phyloP scores from a whole-genome alignment of 2,113 vertebrate genomes.

The Myodes glareolus region DNA sequence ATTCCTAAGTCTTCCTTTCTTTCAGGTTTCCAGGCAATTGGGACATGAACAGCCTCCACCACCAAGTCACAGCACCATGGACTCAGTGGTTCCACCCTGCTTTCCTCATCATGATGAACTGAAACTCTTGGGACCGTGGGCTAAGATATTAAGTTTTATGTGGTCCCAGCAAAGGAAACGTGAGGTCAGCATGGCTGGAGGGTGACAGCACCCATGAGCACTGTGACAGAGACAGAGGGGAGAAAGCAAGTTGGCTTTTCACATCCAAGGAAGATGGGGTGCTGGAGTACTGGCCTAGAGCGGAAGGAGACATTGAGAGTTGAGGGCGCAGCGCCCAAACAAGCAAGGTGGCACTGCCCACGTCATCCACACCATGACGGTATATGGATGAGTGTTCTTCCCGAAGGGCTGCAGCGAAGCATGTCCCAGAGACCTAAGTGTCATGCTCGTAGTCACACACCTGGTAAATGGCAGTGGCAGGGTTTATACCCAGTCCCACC shows the following conservation, averaged over 20 bases:
- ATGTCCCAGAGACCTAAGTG: neutral
- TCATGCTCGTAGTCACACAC: neutral
- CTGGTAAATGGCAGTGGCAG: neutral
- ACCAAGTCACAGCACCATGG: neutral
- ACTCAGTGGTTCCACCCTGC: neutral
- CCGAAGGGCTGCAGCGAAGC: rapidly evolving
- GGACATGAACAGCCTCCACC: too few relatives aligned
- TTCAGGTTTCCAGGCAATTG: too few relatives aligned
- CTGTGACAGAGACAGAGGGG: neutral
- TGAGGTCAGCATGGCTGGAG: neutral
- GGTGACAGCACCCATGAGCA: rapidly evolving
- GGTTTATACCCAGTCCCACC: neutral
- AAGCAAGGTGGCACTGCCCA: rapidly evolving
- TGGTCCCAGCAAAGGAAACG: neutral
- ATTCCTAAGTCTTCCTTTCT: neutral
- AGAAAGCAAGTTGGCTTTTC: neutral
- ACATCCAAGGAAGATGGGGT: neutral
- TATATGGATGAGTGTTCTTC: neutral
- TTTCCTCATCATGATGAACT: neutral
- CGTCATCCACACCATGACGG: rapidly evolving
- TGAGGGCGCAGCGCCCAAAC: too few relatives aligned
- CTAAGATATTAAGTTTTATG: neutral
- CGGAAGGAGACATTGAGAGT: neutral
- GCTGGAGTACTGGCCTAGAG: neutral
- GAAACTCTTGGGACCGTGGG: neutral